Evolutionary conservation across 2,797 vertebrate genomes (phyloP).

Genomic region (Spondyliosoma cantharus): DNA sequence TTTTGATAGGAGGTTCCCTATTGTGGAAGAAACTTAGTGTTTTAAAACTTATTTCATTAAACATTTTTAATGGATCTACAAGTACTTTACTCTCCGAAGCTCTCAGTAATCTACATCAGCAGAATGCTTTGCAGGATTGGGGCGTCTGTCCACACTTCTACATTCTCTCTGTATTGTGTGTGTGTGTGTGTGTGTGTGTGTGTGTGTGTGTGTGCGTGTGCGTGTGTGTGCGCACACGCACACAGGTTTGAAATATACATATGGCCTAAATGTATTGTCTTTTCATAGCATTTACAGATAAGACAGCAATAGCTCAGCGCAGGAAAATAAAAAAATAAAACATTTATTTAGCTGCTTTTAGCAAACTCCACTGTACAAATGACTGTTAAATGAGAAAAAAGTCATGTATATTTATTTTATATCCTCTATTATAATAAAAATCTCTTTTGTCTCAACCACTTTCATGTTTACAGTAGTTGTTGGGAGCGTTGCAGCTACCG

Average conservation of each 20-base stretch:
- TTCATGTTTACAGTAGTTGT: not conserved
- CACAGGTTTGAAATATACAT: slow-evolving; percentile 57
- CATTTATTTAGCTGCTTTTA: slow-evolving; percentile 84
- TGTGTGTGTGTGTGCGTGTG: not conserved
- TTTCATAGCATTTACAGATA: slow-evolving; percentile 74
- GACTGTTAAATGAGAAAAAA: slow-evolving; percentile 91
- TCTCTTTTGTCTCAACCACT: slow-evolving; percentile 85
- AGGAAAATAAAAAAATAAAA: slow-evolving; percentile 70
- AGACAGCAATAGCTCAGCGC: slow-evolving; percentile 73
- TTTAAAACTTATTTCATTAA: not conserved
- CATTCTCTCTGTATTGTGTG: slow-evolving; percentile 56
- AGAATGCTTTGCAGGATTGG: slow-evolving; percentile 54
- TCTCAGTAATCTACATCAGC: slow-evolving; percentile 35
- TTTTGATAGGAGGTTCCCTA: not conserved
- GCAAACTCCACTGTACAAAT: slow-evolving; percentile 86
- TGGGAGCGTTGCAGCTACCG: not conserved
- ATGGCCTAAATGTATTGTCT: slow-evolving; percentile 71
- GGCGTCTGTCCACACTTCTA: slow-evolving; percentile 54
- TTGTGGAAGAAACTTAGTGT: slow-evolving; percentile 10
- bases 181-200: not conserved
- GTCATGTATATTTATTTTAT: slow-evolving; percentile 94
- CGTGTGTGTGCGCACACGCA: not conserved
- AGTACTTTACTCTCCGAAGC: not conserved
- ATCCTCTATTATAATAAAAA: slow-evolving; percentile 95
- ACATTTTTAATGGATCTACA: not conserved